Evolutionary conservation across 2,888 invertebrate genomes (phyloP), one percentile per base, ranked within the genome.

Genomic region (Ophion ventricosus): DNA sequence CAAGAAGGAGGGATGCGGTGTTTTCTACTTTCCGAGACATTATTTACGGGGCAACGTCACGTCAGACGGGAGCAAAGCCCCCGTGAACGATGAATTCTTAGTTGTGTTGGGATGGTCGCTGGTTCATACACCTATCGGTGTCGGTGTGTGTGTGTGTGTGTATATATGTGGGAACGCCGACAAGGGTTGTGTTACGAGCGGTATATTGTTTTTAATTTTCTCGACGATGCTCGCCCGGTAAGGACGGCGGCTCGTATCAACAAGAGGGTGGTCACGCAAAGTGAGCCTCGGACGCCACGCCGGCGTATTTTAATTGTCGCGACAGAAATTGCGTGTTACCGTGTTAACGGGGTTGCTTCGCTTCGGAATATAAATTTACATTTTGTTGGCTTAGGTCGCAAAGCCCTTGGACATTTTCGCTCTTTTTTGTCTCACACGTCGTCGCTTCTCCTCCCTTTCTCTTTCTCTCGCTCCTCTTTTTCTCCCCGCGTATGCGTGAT

Each of bases 281-380:
- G 78, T 79, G 80, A 85, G 79, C 84, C 82, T 80, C 79, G 87
- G 85, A 84, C 86, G 85, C 88, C 86, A 79, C 87, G 82, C 82
- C 79, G 86, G 85, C 85, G 84, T 86, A 87, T 90, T 91, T 90
- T 90, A 90, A 90, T 89, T 88, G 88, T 88, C 84, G 67, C 87
- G 87, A 87, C 89, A 89, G 88, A 87, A 90, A 88, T 89, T 87
- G 89, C 89, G 87, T 89, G 88, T 89, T 88, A 88, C 88, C 85
- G 79, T 82, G 87, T 86, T 88, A 89, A 88, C 88, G 84, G 87
- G 80, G 85, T 87, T 84, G 85, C 85, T 86, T 73, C 85, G 87
- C 86, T 87, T 87, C 87, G 84, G 85, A 88, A 89, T 88, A 89
- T 88, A 87, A 89, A 88, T 88, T 88, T 88, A 88, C 88, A 87